Percentiles rank a stretch among this genome's conserved stretches.
Conservation (phyloP, 2,888 invertebrate genomes). For the Coremacera marginata region DNA sequence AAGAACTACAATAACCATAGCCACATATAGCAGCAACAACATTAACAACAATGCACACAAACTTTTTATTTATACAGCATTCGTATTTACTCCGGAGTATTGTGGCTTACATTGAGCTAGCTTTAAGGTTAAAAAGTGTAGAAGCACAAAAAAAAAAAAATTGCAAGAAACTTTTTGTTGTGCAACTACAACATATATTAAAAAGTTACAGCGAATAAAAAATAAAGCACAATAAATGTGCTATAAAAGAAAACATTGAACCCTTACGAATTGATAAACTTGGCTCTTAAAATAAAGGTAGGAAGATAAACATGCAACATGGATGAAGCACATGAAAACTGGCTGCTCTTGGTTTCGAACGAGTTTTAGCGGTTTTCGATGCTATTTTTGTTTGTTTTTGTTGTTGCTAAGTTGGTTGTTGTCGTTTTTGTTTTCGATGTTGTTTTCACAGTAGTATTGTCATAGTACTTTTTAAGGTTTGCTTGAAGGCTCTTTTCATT, state of each 20-base stretch:
- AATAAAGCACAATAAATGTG: neutral
- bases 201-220: neutral
- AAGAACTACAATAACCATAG: neutral
- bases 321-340: neutral
- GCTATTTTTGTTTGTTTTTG: too few relatives aligned
- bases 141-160: neutral
- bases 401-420: neutral
- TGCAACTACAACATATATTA: neutral
- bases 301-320: neutral
- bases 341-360: neutral
- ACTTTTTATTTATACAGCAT: neutral
- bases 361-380: neutral
- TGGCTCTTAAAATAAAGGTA: neutral
- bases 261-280: slow-evolving; percentile 26
- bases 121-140: neutral
- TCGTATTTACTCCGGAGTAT: neutral
- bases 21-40: neutral
- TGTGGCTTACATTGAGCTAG: neutral
- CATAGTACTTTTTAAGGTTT: too few relatives aligned
- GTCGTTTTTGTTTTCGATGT: neutral
- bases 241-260: slow-evolving; percentile 30
- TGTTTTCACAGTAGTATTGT: too few relatives aligned
- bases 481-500: too few relatives aligned
- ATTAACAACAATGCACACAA: neutral
- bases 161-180: neutral